Evolutionary conservation across 2,888 invertebrate species (phyloP), one percentile per base, ranked within the genome.

Genomic region (Aproaerema taeniolella): DNA sequence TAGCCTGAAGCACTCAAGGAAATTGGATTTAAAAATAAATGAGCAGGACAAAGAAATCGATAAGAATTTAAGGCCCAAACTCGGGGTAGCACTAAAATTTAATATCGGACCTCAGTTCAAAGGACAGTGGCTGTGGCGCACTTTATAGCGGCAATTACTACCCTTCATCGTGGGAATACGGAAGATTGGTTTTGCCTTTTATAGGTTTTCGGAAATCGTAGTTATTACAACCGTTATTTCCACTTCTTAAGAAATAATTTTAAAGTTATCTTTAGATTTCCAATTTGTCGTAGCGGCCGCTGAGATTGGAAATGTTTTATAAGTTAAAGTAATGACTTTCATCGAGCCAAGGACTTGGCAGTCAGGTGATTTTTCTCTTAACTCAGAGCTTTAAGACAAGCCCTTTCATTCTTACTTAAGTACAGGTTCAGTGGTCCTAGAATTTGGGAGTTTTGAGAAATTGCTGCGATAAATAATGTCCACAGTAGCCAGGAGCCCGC

Each of bases 61-160:
- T 75, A 65, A 63, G 58, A 66, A 67, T 71, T 71, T 71, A 63
- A 63, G 61, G 56, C 64, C 66, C 58, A 68, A 77, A 80, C 74
- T 67, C 79, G 69, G 55, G 66, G 51, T 52, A 61, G 67, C 63
- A 75, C 67, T 82, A 78, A 83, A 83, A 78, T 80, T 76, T 83
- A 74, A 83, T 76, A 79, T 65, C 67, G 64, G 46, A 51, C 60
- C 60, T 58, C 65, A 66, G 66, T 72, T 75, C 61, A 58, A 66
- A 67, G 67, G 75, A 75, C 75, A 80, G 73, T n/a, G n/a, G n/a
- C n/a, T n/a, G n/a, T n/a, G n/a, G n/a, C 78, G 67, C 76, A 73
- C 53, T 83, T 85, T 81, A 85, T 75, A 58, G 68, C 55, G 45
- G 68, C 82, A 78, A 83, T 85, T 80, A 77, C 80, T 71, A 77